Base-by-base conservation (phyloP, 1,140 invertebrate genomes). In the Magallana angulata region DNA sequence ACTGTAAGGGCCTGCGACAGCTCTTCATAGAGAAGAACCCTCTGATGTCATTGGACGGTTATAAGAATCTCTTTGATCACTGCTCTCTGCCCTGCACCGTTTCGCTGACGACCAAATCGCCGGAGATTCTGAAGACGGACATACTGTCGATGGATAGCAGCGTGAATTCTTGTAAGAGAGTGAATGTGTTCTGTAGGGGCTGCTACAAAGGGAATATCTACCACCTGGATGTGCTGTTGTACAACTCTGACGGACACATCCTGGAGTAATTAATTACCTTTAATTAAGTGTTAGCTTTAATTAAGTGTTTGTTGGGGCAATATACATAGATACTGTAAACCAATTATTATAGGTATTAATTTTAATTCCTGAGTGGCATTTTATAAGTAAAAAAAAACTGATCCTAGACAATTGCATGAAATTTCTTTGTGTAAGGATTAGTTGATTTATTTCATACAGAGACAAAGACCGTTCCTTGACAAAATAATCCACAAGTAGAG, bases 121-220 rank as follows among this genome's bases (percentile, higher is more conserved):
- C 68, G 0, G 68, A 76, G 1, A 24, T 36, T 11, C 12, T 76
- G 0, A 76, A 24, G 68, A 76, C 18, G 5, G 68, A 76, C 24
- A 18, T 76, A 0, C 24, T 76, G 30, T 30, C 68, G 14, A 8
- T 30, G 14, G 68, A 76, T 48, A 48, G 36, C 68, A 11, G 24
- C 8, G 0, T 12, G 3, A 76, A 76, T 12, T 11, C 24, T 3
- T 36, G 24, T 7, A 76, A 76, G 36, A 76, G 68, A 6, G 24
- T 76, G 24, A 76, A 76, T 76, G 68, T 76, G 8, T 76, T 76
- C 24, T 30, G 68, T 76, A 76, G 36, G 24, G 68, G 68, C 68
- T 76, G 68, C 36, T 76, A 30, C 9, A 76, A 76, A 30, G 68
- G 68, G 9, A 76, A 30, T 12, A 18, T 76, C 36, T 30, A 76